Evolutionary conservation across 2,888 invertebrate genomes (phyloP).

Genomic region (Diaperis boleti): DNA sequence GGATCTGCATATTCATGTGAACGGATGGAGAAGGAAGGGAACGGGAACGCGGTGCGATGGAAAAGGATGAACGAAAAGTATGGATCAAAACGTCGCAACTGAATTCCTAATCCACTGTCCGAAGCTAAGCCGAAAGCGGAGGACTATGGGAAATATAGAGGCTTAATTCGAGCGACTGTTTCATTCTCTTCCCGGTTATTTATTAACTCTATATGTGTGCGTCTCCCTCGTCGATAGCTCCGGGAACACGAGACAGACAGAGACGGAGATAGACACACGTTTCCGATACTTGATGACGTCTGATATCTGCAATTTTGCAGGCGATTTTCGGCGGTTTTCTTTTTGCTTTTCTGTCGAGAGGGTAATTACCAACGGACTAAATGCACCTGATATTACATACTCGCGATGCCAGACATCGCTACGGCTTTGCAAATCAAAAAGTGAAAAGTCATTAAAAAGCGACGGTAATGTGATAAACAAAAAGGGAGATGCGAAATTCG

Average conservation of each 20-base stretch:
- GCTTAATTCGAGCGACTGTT: conserved; percentile 59
- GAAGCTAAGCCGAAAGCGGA: conserved; percentile 59
- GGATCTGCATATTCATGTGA: conserved; percentile 66
- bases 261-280: conserved; percentile 3
- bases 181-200: conserved; percentile 52
- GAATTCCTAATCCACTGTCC: conserved; percentile 64
- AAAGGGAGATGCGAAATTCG: too few species aligned
- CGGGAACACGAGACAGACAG: background rate
- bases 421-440: too few species aligned
- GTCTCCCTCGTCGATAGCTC: conserved; percentile 18
- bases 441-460: too few species aligned
- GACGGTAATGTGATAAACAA: too few species aligned
- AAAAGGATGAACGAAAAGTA: conserved; percentile 56
- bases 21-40: conserved; percentile 53
- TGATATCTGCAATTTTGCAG: conserved; percentile 23
- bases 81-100: conserved; percentile 63
- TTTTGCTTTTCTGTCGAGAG: conserved; percentile 5
- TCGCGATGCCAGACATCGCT: too few species aligned
- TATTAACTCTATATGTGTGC: conserved; percentile 38
- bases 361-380: background rate
- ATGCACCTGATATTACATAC: background rate
- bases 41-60: conserved; percentile 45
- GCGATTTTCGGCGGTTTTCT: conserved; percentile 9
- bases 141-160: conserved; percentile 61
- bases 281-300: conserved; percentile 7